phyloP scores from a whole-genome alignment of 2,113 vertebrate genomes.

The Protobothrops flavoviridis region DNA sequence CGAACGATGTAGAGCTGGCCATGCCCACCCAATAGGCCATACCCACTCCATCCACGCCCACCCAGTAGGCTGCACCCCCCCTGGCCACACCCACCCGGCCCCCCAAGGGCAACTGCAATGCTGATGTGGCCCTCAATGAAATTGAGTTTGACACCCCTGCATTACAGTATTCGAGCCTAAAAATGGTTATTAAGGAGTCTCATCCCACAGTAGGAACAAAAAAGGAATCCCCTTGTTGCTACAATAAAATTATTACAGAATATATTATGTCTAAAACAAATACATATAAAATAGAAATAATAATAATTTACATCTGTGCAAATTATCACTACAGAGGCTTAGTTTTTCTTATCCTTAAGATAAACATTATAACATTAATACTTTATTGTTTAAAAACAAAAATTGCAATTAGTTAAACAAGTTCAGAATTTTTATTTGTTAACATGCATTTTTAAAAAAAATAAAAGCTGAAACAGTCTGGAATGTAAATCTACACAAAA shows the following conservation, averaged over 20 bases:
- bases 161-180: not conserved
- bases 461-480: not conserved
- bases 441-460: not conserved
- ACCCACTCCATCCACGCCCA: no score
- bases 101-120: no score
- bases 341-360: not conserved
- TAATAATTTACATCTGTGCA: not conserved
- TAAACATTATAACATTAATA: no score
- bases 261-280: not conserved
- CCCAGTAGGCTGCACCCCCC: no score
- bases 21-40: no score
- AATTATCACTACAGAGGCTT: not conserved
- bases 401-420: no score
- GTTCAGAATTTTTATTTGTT: not conserved
- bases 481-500: not conserved
- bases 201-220: not conserved
- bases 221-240: not conserved
- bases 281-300: not conserved
- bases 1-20: no score
- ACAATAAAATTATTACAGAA: not conserved
- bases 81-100: no score
- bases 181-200: no score
- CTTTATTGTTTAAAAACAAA: no score
- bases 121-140: no score
- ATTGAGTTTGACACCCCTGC: no score